Percentiles rank a stretch among this genome's conserved stretches.
phyloP scores from a whole-genome alignment of 2,797 vertebrate genomes.

The Notoglanidium macrostoma region DNA sequence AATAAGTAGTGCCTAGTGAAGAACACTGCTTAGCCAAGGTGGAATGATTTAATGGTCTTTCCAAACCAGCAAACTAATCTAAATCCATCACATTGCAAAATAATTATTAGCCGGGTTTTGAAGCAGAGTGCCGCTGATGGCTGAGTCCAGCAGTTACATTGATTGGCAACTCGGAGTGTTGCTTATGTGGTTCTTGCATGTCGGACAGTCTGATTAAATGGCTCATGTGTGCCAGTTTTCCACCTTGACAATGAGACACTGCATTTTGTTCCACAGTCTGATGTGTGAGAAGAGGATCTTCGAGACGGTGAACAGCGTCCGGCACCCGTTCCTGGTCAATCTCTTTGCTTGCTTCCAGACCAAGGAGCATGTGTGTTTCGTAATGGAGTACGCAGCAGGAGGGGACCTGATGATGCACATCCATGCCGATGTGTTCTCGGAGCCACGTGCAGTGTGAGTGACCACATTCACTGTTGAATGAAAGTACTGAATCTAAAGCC shows the following conservation, averaged over 20 bases:
- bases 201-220: background rate
- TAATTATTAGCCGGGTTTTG: background rate
- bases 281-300: constrained; percentile 99
- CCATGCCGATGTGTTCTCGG: constrained; percentile 96
- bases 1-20: background rate
- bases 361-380: constrained; percentile 96
- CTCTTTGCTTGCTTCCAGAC: constrained; percentile 99
- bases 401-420: constrained; percentile 99
- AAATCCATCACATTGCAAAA: background rate
- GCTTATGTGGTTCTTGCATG: background rate
- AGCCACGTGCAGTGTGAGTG: constrained; percentile 94
- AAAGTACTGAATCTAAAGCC: background rate
- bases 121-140: background rate
- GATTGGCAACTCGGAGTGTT: background rate
- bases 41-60: background rate
- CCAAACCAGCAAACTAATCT: background rate
- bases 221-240: constrained; percentile 7
- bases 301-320: constrained; percentile 97
- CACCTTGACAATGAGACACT: background rate
- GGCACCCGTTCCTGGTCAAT: constrained; percentile 98
- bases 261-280: constrained; percentile 72
- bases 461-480: background rate
- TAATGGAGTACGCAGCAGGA: constrained; percentile 98
- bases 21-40: background rate
- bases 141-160: background rate